Evolutionary conservation across 2,888 invertebrate species (phyloP).

Genomic region (Drosophila percnosoma): DNA sequence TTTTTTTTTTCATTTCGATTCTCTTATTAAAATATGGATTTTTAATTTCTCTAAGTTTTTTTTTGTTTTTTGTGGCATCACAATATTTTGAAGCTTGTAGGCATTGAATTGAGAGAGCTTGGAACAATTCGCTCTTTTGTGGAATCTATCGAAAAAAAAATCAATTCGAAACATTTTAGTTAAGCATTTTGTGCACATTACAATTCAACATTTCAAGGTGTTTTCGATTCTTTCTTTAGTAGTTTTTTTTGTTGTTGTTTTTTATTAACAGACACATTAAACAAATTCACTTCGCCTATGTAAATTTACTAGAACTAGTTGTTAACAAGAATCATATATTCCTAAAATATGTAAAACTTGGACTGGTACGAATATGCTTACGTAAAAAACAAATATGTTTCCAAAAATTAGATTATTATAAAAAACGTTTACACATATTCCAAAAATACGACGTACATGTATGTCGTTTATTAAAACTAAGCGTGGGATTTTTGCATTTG

Average conservation of each 20-base stretch:
- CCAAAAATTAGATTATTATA: slow-evolving; percentile 46
- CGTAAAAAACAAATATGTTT: slow-evolving; percentile 48
- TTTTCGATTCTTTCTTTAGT: slow-evolving; percentile 10
- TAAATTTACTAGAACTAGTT: slow-evolving; percentile 22
- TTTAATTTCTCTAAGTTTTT: slow-evolving; percentile 31
- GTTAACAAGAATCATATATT: slow-evolving; percentile 52
- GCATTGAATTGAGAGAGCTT: slow-evolving; percentile 38
- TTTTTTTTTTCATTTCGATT: slow-evolving; percentile 14
- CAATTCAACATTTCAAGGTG: slow-evolving; percentile 31
- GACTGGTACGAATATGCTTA: slow-evolving; percentile 49
- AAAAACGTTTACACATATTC: slow-evolving; percentile 25
- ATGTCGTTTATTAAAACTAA: slow-evolving; percentile 24
- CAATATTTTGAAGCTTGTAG: slow-evolving; percentile 62
- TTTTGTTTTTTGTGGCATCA: slow-evolving; percentile 48
- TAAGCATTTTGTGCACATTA: slow-evolving; percentile 39
- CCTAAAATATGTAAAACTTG: slow-evolving; percentile 66
- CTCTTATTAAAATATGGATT: slow-evolving; percentile 67
- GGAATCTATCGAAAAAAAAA: slow-evolving; percentile 47
- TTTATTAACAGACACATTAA: slow-evolving; percentile 27
- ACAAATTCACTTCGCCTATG: slow-evolving; percentile 21
- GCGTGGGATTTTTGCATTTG: not conserved
- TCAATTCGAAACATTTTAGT: slow-evolving; percentile 31
- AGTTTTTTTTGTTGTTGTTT: slow-evolving; percentile 3
- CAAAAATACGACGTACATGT: slow-evolving; percentile 22
- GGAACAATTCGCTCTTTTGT: slow-evolving; percentile 31